A percentile compares a stretch with the other conserved stretches of the same genome.
These are phyloP conservation scores for Acridotheres tristis DNA, from an alignment of 2,797 vertebrate species.

Conservation along the genomic window DNA sequence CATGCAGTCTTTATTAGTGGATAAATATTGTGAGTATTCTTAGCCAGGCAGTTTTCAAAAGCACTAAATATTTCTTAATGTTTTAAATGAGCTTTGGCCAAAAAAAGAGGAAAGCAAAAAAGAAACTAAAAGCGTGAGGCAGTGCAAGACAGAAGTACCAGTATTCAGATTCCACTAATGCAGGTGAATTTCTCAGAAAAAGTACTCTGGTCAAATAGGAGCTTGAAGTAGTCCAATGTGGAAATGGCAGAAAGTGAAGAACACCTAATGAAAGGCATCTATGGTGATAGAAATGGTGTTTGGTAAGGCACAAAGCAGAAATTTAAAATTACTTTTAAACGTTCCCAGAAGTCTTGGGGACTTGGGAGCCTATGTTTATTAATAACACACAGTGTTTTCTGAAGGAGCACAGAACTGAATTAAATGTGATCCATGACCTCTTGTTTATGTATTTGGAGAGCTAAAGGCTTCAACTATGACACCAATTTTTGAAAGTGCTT, in stretches of 20 bases:
- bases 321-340: not conserved
- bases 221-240: not conserved
- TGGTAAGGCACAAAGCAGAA: not conserved
- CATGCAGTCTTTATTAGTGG: not conserved
- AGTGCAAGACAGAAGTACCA: not conserved
- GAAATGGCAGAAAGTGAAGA: not conserved
- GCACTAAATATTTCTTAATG: not conserved
- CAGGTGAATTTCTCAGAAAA: not conserved
- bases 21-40: slow-evolving; percentile 38
- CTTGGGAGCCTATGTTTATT: not conserved
- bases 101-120: not conserved
- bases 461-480: not conserved
- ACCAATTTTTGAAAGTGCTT: not conserved
- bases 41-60: not conserved
- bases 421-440: not conserved
- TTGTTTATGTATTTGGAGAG: not conserved
- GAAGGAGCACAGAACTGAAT: not conserved
- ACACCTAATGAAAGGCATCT: not conserved
- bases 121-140: not conserved
- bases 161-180: not conserved
- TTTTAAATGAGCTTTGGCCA: not conserved
- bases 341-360: not conserved
- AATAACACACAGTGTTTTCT: not conserved
- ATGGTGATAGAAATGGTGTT: not conserved
- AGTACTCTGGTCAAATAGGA: not conserved